Base-by-base conservation (phyloP, 2,888 invertebrate species). In the Drosophila algonquin region DNA sequence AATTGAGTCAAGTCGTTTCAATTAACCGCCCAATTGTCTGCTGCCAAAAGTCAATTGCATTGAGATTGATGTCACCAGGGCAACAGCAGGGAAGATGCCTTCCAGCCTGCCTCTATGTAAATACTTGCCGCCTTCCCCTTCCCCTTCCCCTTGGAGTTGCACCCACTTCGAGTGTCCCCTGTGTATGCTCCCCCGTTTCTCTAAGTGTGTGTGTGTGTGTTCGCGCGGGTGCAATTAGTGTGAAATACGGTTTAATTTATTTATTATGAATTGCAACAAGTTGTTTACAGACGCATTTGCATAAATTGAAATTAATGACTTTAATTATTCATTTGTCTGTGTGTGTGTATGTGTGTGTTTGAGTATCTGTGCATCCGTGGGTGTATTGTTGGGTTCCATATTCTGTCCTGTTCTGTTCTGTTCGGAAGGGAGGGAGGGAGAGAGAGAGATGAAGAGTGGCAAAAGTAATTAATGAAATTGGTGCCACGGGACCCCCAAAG, bases 41-140 rank as follows among this genome's bases (percentile, higher is more conserved):
- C 80, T 89, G 90, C 87, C 88, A 87, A 89, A 89, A 90, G 90
- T 86, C 90, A 90, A 89, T 89, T 89, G 89, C 81, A 89, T 89
- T 87, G 79, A 80, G 78, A 84, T 77, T 84, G 82, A 80, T 81
- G 85, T 86, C 87, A 87, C 71, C 79, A 65, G 68, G 61, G 73
- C 50, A 46, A 55, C 60, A 54, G 47, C 48, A 18, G 64, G 62
- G 24, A 57, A 18, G 45, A 59, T 18, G 46, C 12, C 18, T 18
- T 18, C 18, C 18, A 18, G 21, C 21, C 21, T 14, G 40, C 7
- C 40, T n/a, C 40, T 40, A 12, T 12, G 40, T 14, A 12, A 3
- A 12, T 32, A 9, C 1, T 30, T 30, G 7, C 30, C 30, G 1
- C 30, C 27, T 1, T 7, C 30, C 7, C 30, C 27, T 1, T 7